Base-by-base conservation (phyloP, 1,140 invertebrate species). In the Dermatophagoides farinae region DNA sequence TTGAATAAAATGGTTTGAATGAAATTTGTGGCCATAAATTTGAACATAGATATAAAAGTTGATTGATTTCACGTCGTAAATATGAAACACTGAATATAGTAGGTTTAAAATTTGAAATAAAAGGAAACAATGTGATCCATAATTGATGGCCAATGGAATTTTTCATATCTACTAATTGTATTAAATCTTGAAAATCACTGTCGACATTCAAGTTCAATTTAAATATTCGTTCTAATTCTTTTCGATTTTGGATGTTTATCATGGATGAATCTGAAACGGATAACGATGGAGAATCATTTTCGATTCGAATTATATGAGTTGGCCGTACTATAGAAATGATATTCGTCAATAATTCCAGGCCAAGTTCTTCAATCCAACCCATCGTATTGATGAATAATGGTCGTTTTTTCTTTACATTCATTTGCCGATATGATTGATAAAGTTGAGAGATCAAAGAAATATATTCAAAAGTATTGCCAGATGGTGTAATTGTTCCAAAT, bases 351-450 rank as follows among this genome's bases (percentile, higher is more conserved):
- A 64, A 23, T 18, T 37, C 37, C 18, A 64, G 41, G 44, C 63
- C 63, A 43, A 64, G 20, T n/a, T 43, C 55, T 51, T 54, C 22
- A 41, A 54, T 60, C 53, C 55, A 62, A 37, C 63, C 63, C 55
- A 64, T 64, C 6, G 63, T 62, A 37, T 64, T 64, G 20, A 64
- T 41, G 23, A 62, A 57, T 9, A 62, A 20, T 43, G 61, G 61
- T 20, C 22, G 14, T 55, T 40, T 53, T 31, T 31, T 31, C 31
- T 31, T 31, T 5, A 11, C 11, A 49, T 60, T 16, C 43, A 50
- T n/a, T 14, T 37, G 6, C 5, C 12, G 9, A 37, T 16, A 49
- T 9, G 11, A 9, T 16, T 52, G 20, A 25, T 11, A 61, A 11
- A 22, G 37, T 52, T 60, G 23, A 16, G 11, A 14, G 18, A 55